Evolutionary conservation across 2,113 vertebrate genomes (phyloP), one percentile per base, ranked within the genome.

Genomic region (Oxygymnocypris stewartii): DNA sequence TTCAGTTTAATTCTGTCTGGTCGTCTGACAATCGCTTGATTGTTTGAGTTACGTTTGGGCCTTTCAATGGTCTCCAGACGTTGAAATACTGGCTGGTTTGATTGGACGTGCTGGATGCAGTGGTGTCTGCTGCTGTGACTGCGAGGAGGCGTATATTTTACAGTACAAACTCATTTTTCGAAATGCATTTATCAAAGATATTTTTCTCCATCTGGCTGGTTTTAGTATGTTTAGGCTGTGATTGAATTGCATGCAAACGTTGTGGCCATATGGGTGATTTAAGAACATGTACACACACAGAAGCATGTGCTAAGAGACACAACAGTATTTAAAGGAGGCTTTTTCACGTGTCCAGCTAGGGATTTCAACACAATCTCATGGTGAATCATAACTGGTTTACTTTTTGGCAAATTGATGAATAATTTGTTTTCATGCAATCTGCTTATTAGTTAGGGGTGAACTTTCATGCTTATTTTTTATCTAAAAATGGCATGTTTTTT

Each of bases 1-100:
- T 88, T 88, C 87, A 75, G 81, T 81, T 85, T 85, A 88, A 83
- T 88, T 76, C 78, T 76, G 87, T 85, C 84, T 88, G 76, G 51
- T n/a, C 35, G 14, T 51, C 42, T 67, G 78, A 88, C 87, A 88
- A 85, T 84, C 71, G 84, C n/a, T 59, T 23, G 35, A 85, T 85
- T 88, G 87, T 88, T 77, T 77, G 84, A 85, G 84, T 71, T 69
- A 35, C 37, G 69, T 77, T 81, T 18, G 31, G 82, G 47, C 84
- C 82, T 85, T 85, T 85, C 59, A 82, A 71, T 59, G 61, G 71
- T 47, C 57, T 73, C 35, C 65, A 85, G 44, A 18, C 12, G 4
- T 69, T 88, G 67, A 65, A 14, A 61, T 25, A 49, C 31, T 20
- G 69, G 12, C 25, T 31, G 63, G 28, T 67, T 67, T 67, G 63